Percentiles rank a stretch among this genome's conserved stretches.
Evolutionary conservation across 2,888 invertebrate species (phyloP).

Genomic region (Pachydiplax longipennis): DNA sequence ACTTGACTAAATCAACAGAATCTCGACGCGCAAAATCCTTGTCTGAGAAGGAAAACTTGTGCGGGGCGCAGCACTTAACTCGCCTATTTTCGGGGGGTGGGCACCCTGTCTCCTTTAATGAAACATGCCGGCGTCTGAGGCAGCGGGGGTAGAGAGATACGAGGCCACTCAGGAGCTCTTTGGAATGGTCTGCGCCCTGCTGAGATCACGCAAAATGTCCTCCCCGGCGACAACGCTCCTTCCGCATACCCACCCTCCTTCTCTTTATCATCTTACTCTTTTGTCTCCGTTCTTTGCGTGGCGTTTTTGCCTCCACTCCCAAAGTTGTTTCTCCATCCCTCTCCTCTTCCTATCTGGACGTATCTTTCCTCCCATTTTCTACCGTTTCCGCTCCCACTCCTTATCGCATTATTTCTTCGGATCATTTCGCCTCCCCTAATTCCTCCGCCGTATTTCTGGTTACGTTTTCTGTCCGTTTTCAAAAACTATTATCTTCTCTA

Average conservation of each 20-base stretch:
- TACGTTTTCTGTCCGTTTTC: background rate
- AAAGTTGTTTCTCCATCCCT: background rate
- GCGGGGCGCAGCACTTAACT: background rate
- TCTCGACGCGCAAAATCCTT: too few relatives aligned
- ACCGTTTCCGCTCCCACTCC: background rate
- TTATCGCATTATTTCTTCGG: background rate
- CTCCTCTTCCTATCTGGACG: background rate
- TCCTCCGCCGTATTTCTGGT: background rate
- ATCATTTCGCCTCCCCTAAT: background rate
- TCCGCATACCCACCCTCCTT: background rate
- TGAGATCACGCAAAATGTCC: conserved; percentile 41
- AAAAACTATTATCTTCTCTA: background rate
- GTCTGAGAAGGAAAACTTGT: background rate
- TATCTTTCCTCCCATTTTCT: background rate
- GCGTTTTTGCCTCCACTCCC: background rate
- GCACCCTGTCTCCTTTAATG: background rate
- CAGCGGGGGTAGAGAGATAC: background rate
- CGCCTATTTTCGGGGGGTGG: conserved; percentile 2
- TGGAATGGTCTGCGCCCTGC: conserved; percentile 25
- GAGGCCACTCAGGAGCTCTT: conserved; percentile 20
- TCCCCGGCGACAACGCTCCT: conserved; percentile 13
- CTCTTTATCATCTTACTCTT: background rate
- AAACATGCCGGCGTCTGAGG: conserved; percentile 15
- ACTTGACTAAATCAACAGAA: too few relatives aligned
- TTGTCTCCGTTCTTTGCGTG: background rate